Conservation (phyloP, 2,113 vertebrate genomes). For the Tapirus terrestris region DNA sequence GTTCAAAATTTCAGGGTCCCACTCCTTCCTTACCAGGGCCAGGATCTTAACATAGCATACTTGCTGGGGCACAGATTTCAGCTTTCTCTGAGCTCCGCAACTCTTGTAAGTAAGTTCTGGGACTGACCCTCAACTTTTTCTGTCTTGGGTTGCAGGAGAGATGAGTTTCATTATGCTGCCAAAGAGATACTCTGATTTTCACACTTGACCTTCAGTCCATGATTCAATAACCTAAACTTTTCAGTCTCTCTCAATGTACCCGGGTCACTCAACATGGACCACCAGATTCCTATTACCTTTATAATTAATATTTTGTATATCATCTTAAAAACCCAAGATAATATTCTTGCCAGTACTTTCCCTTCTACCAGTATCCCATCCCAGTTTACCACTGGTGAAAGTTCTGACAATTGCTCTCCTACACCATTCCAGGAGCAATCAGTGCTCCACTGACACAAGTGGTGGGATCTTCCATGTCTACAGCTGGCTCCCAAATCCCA, state of each 20-base stretch:
- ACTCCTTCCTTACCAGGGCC: not conserved
- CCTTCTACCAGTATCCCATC: not conserved
- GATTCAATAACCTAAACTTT: slow-evolving; percentile 4
- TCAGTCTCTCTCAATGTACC: not conserved
- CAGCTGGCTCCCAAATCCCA: not conserved
- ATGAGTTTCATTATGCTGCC: not conserved
- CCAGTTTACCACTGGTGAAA: not conserved
- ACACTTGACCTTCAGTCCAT: not conserved
- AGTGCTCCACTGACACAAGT: not conserved
- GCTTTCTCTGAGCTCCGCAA: not conserved
- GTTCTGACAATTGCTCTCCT: not conserved
- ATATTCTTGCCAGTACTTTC: not conserved
- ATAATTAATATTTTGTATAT: not conserved
- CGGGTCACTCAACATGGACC: not conserved
- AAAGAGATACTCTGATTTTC: not conserved
- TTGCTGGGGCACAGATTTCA: not conserved
- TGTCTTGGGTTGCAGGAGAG: not conserved
- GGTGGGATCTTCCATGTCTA: not conserved
- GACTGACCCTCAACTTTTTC: not conserved
- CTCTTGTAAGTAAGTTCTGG: not conserved
- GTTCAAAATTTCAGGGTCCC: not conserved
- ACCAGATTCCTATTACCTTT: not conserved
- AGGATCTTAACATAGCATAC: not conserved
- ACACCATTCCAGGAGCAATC: not conserved
- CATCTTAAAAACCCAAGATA: not conserved